phyloP scores from a whole-genome alignment of 2,113 vertebrate genomes.

The Marmota monax region DNA sequence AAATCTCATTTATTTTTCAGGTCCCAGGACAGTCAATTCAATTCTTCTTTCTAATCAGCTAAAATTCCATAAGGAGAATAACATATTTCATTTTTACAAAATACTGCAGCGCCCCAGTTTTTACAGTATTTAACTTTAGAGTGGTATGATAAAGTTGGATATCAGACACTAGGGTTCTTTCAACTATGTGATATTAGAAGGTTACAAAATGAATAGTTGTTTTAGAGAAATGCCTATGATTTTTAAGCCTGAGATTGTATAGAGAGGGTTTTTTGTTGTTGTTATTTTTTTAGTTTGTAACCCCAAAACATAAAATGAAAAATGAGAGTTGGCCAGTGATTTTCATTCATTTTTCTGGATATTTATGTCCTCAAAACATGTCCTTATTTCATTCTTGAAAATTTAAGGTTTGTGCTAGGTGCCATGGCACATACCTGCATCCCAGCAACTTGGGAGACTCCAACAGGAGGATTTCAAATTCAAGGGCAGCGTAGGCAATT shows the following conservation, averaged over 20 bases:
- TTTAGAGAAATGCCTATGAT: slow-evolving; percentile 35
- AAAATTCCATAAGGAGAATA: slow-evolving; percentile 48
- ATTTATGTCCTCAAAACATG: background rate
- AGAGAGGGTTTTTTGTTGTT: background rate
- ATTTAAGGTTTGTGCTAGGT: background rate
- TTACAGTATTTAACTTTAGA: slow-evolving; percentile 36
- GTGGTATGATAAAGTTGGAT: background rate
- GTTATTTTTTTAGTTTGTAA: background rate
- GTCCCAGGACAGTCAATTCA: background rate
- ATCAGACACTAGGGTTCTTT: slow-evolving; percentile 18
- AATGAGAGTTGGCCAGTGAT: background rate
- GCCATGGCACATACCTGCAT: too few species aligned
- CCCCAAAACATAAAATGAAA: background rate
- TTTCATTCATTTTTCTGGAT: background rate
- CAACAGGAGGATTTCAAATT: too few species aligned
- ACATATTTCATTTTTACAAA: slow-evolving; percentile 47
- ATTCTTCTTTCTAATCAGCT: slow-evolving; percentile 18
- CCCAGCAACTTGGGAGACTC: too few species aligned
- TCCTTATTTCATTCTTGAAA: slow-evolving; percentile 24
- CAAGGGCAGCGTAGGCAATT: too few species aligned
- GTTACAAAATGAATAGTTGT: slow-evolving; percentile 39
- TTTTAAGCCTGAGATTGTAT: background rate
- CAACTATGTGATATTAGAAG: background rate
- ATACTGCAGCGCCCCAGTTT: background rate
- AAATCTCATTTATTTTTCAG: slow-evolving; percentile 59